A percentile compares a stretch with the other conserved stretches of the same genome.
Evolutionary conservation across 2,113 vertebrate genomes (phyloP).

Genomic region (Macroglossus sobrinus): DNA sequence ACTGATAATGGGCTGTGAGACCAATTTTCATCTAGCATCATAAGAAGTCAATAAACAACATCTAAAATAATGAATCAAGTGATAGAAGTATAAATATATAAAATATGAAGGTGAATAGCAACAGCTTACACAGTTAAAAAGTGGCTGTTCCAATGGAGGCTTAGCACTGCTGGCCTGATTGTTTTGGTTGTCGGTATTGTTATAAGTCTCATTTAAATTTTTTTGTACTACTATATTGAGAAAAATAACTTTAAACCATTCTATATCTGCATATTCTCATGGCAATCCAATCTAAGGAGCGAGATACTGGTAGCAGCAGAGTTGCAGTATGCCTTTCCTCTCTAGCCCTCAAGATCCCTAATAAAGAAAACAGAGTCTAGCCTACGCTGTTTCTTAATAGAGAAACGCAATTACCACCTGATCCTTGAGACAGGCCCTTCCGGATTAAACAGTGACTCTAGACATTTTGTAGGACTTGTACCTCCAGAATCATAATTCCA

Average conservation of each 20-base stretch:
- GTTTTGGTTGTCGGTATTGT: neutral
- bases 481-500: neutral
- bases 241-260: slow-evolving; percentile 1
- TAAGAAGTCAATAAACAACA: neutral
- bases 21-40: neutral
- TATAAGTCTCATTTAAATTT: neutral
- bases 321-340: neutral
- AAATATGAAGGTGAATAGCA: neutral
- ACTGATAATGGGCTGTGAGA: neutral
- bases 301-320: neutral
- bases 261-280: neutral
- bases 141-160: neutral
- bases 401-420: neutral
- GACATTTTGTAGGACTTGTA: neutral
- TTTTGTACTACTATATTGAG: neutral
- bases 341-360: neutral
- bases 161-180: neutral
- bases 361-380: neutral
- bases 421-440: neutral
- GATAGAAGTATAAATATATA: neutral
- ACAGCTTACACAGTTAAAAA: neutral
- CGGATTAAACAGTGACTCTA: neutral
- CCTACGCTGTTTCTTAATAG: neutral
- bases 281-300: neutral
- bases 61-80: neutral